phyloP scores from a whole-genome alignment of 2,113 vertebrate species.

The Chrysemys picta region DNA sequence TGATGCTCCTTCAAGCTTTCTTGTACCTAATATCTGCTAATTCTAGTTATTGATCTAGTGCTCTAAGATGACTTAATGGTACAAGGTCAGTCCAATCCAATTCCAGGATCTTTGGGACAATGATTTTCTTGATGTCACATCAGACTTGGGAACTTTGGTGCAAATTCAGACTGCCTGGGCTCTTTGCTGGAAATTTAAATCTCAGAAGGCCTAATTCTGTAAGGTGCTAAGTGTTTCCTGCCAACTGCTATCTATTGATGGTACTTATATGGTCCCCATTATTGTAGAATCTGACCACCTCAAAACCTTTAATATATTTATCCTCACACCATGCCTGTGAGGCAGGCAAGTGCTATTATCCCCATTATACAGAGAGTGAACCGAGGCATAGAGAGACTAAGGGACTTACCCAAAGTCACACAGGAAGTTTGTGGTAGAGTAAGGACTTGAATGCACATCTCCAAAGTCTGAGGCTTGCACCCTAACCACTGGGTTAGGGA shows the following conservation, averaged over 20 bases:
- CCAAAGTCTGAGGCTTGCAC: neutral
- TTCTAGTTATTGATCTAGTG: conserved; percentile 12
- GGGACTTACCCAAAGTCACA: neutral
- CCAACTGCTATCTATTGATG: neutral
- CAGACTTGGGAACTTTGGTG: neutral
- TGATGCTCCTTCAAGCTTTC: neutral
- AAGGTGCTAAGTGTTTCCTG: neutral
- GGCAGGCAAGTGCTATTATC: neutral
- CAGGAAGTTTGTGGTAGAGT: neutral
- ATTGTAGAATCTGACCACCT: neutral
- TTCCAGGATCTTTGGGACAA: neutral
- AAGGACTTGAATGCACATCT: neutral
- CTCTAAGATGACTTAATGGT: neutral
- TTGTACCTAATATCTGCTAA: conserved; percentile 7
- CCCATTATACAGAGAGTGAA: neutral
- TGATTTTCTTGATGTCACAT: neutral
- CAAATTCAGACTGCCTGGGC: neutral
- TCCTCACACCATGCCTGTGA: neutral
- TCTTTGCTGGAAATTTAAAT: neutral
- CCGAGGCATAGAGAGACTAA: neutral
- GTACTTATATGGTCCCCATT: neutral
- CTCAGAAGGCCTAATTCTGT: neutral
- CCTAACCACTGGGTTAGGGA: neutral
- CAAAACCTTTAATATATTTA: neutral
- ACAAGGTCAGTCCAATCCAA: neutral